A percentile compares a stretch with the other conserved stretches of the same genome.
Conservation (phyloP, 2,888 invertebrate species). For the Galerucella pusilla region DNA sequence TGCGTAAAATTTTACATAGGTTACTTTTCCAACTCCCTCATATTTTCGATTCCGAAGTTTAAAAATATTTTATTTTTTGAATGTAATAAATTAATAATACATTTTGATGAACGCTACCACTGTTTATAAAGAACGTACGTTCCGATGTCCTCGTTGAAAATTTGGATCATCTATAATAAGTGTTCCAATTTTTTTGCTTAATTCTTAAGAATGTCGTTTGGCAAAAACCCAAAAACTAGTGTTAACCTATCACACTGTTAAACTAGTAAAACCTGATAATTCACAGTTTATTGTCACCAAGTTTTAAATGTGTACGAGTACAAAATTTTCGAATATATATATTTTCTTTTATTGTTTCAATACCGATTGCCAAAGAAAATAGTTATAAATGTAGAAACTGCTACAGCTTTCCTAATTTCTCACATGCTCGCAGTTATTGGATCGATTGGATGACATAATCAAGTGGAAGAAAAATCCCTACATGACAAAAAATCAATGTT, state of each 20-base stretch:
- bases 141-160: slow-evolving; percentile 33
- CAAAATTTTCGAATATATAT: neutral
- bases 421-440: too few species aligned
- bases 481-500: too few species aligned
- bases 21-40: too few species aligned
- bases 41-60: too few species aligned
- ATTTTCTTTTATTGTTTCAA: neutral
- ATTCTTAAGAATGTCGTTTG: slow-evolving; percentile 31
- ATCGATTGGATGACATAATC: too few species aligned
- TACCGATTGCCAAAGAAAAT: neutral
- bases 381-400: too few species aligned
- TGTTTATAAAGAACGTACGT: slow-evolving; percentile 12
- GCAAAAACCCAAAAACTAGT: slow-evolving; percentile 33
- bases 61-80: too few species aligned
- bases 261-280: slow-evolving; percentile 15
- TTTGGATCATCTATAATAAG: slow-evolving; percentile 34
- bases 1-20: too few species aligned
- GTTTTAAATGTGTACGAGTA: neutral
- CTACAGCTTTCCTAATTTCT: too few species aligned
- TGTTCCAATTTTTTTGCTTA: slow-evolving; percentile 32
- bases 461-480: too few species aligned
- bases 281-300: neutral
- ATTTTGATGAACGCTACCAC: neutral
- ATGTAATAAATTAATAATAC: too few species aligned
- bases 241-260: slow-evolving; percentile 31